Evolutionary conservation across 2,888 invertebrate species (phyloP), one percentile per base, ranked within the genome.

Genomic region (Protula sp.): DNA sequence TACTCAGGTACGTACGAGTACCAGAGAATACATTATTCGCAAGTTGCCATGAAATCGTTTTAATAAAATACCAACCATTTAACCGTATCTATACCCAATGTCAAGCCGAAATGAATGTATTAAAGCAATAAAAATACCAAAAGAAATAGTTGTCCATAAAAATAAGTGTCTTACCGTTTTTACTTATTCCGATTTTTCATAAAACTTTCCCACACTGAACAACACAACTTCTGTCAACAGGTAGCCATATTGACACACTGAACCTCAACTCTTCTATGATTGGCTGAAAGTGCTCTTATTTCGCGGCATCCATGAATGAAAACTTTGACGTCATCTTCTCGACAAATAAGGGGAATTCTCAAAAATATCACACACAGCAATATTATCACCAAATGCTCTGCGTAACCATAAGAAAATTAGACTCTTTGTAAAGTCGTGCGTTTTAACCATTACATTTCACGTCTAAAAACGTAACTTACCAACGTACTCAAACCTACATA

Each of bases 291-390:
- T 31, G 24, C 50, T 50, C 52, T 50, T 52, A 60, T 60, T 60
- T 60, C 60, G 60, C 60, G 60, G 60, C 60, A 51, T 60, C 60
- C 60, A 56, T 51, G 60, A 60, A 38, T n/a, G n/a, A n/a, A n/a
- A n/a, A n/a, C n/a, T n/a, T n/a, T n/a, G n/a, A n/a, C n/a, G n/a
- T n/a, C n/a, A n/a, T n/a, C n/a, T n/a, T n/a, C n/a, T n/a, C n/a
- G n/a, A n/a, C n/a, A n/a, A n/a, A n/a, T n/a, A n/a, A n/a, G n/a
- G n/a, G n/a, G n/a, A n/a, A n/a, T n/a, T n/a, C n/a, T n/a, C n/a
- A n/a, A n/a, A n/a, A n/a, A n/a, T n/a, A n/a, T n/a, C n/a, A n/a
- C n/a, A n/a, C n/a, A n/a, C n/a, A n/a, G n/a, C n/a, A n/a, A n/a
- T n/a, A n/a, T n/a, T n/a, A n/a, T n/a, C n/a, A n/a, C n/a, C n/a